Evolutionary conservation across 2,888 invertebrate genomes (phyloP), one percentile per base, ranked within the genome.

Genomic region (Tipula confusa): DNA sequence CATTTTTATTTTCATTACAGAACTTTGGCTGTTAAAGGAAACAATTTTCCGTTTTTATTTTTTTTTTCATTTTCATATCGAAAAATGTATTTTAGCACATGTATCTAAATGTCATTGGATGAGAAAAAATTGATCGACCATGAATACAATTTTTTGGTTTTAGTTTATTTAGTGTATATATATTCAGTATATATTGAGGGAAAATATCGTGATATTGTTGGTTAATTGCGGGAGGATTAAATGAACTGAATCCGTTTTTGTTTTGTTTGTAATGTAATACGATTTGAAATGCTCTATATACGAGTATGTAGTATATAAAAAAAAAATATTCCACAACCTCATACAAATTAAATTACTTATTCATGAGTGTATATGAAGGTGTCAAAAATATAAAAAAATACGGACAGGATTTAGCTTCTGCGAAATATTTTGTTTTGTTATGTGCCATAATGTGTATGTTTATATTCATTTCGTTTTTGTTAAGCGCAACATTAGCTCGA

Each of bases 81-180:
- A 11, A 64, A 64, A 64, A 24, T 64, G 6, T 18, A 64, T 64
- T 64, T 64, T 64, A 24, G 64, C 64, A 64, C 64, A 64, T 64
- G 64, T 64, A 64, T 64, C 64, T 64, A 24, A 64, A 64, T 64
- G 64, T 64, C 64, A 64, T 64, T 64, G 64, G 24, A 64, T 64
- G 64, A 9, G 64, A 64, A 64, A 64, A 64, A 64, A 64, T 64
- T 64, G 64, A 64, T 64, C 64, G 64, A 24, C 64, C 24, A 64
- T 64, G 64, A 64, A 64, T 64, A 64, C 24, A 5, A 13, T 24
- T 64, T 64, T 64, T 24, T 24, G 64, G 6, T 33, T 64, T 64
- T 24, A 43, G 43, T 43, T 64, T 64, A 64, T 64, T 64, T 64
- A 24, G 18, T 64, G 13, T 13, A 64, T 24, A 64, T 5, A n/a